These are phyloP conservation scores for Hypsopygia costalis DNA, from an alignment of 2,888 invertebrate species.

Conservation along the genomic window DNA sequence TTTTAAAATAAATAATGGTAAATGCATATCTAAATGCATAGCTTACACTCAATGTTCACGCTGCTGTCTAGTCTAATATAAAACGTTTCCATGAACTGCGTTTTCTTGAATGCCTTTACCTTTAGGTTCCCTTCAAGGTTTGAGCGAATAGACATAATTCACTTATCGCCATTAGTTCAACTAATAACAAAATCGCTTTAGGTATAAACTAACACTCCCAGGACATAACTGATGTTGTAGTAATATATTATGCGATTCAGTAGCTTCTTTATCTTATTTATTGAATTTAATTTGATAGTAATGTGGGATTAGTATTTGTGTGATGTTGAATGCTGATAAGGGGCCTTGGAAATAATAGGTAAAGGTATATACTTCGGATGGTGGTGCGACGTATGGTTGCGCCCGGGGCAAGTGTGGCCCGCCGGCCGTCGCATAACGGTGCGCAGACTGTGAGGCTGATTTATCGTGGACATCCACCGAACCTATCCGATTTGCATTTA, in stretches of 20 bases:
- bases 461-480: conserved; percentile 73
- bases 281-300: too few species aligned
- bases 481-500: conserved; percentile 80
- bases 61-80: too few species aligned
- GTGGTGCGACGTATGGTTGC: conserved; percentile 21
- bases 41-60: too few species aligned
- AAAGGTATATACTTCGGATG: too few species aligned
- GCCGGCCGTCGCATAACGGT: conserved; percentile 51
- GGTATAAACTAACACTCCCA: conserved; percentile 19
- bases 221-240: background rate
- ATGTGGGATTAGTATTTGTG: too few species aligned
- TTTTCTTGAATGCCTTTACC: conserved; percentile 36
- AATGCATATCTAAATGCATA: too few species aligned
- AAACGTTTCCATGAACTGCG: conserved; percentile 31
- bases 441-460: conserved; percentile 57
- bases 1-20: too few species aligned
- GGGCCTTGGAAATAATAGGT: too few species aligned
- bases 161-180: conserved; percentile 34
- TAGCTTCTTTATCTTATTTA: too few species aligned
- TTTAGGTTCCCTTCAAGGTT: conserved; percentile 34
- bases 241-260: too few species aligned
- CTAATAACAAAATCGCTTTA: conserved; percentile 25
- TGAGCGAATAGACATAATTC: conserved; percentile 33
- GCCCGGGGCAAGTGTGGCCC: conserved; percentile 38
- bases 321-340: too few species aligned